Conservation (phyloP, 2,797 vertebrate genomes). For the Pelochelys cantorii region DNA sequence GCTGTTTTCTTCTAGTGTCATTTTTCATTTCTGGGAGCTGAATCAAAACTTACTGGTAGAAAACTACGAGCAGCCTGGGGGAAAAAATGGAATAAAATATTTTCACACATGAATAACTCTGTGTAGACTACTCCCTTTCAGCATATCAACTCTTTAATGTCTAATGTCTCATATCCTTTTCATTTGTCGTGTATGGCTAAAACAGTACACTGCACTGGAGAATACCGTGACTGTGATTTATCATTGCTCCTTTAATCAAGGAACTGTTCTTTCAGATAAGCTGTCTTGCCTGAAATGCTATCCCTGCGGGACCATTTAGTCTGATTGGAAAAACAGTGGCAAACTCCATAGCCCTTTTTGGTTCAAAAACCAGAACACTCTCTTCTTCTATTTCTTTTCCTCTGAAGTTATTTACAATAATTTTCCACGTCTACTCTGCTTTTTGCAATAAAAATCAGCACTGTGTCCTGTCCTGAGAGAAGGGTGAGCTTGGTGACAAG, state of each 20-base stretch:
- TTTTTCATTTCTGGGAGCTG: not conserved
- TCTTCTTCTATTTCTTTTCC: not conserved
- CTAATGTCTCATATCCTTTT: slow-evolving; percentile 55
- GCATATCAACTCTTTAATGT: not conserved
- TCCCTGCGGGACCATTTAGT: slow-evolving; percentile 56
- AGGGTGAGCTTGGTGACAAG: not conserved
- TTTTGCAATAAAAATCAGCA: not conserved
- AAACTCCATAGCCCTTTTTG: slow-evolving; percentile 13
- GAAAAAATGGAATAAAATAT: slow-evolving; percentile 35
- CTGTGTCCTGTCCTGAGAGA: not conserved
- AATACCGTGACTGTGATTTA: slow-evolving; percentile 63
- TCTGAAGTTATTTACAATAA: not conserved
- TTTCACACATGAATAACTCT: slow-evolving; percentile 37
- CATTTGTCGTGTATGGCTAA: slow-evolving; percentile 61
- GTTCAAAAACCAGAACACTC: slow-evolving; percentile 40
- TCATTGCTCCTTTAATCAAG: slow-evolving; percentile 66
- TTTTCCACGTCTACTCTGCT: slow-evolving; percentile 18
- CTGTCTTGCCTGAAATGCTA: slow-evolving; percentile 69
- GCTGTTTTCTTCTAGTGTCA: not conserved
- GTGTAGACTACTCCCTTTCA: slow-evolving; percentile 49
- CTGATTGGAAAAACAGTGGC: slow-evolving; percentile 71
- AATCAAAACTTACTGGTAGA: slow-evolving; percentile 34
- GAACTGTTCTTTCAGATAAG: slow-evolving; percentile 70
- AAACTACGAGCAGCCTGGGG: not conserved
- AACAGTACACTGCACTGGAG: slow-evolving; percentile 37